These are phyloP conservation scores for Trematomus loennbergii DNA, from an alignment of 2,113 vertebrate species.

Conservation along the genomic window DNA sequence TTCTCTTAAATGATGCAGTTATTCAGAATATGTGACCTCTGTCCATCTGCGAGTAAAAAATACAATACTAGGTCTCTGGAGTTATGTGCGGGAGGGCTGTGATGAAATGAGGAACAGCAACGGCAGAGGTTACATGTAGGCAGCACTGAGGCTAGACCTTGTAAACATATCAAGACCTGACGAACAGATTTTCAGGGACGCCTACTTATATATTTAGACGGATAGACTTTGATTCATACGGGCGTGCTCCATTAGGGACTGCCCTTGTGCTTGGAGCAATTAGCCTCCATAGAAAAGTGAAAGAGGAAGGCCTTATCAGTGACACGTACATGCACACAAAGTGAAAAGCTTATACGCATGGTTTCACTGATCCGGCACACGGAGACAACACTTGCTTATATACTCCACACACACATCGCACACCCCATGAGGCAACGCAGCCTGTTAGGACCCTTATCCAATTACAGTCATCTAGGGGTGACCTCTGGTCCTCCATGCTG, in stretches of 20 bases:
- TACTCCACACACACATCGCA: conserved; percentile 13
- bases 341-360: neutral
- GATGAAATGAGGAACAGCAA: neutral
- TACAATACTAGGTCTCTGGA: neutral
- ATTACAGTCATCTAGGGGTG: conserved; percentile 66
- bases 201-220: conserved; percentile 38
- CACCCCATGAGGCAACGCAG: conserved; percentile 34
- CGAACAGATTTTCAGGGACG: neutral
- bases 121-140: conserved; percentile 6
- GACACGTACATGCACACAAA: conserved; percentile 12
- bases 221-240: conserved; percentile 23
- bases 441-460: conserved; percentile 58
- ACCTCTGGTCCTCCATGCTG: conserved; percentile 53
- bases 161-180: conserved; percentile 39
- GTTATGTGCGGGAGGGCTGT: neutral
- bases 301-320: conserved; percentile 4
- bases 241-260: conserved; percentile 9
- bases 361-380: conserved; percentile 1
- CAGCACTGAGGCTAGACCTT: neutral
- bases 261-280: conserved; percentile 16
- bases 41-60: conserved; percentile 20
- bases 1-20: conserved; percentile 27
- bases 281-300: conserved; percentile 21
- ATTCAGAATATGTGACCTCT: conserved; percentile 12
- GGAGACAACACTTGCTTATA: conserved; percentile 1